Conservation (phyloP, 2,113 vertebrate genomes). For the Puntigrus tetrazona region DNA sequence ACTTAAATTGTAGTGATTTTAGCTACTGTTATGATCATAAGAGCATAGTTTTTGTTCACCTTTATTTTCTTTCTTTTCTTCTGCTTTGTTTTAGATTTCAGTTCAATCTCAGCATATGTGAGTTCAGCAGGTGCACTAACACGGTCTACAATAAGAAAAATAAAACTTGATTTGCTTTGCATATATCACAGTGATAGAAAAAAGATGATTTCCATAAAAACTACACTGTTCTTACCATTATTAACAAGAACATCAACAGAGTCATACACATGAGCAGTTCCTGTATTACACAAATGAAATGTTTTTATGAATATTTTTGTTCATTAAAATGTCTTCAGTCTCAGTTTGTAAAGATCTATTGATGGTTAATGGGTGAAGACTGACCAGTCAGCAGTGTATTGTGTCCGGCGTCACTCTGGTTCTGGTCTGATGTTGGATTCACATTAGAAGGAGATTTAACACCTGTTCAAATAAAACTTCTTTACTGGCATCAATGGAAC, state of each 20-base stretch:
- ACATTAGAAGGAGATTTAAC: background rate
- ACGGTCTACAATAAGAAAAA: background rate
- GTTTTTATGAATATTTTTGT: no score
- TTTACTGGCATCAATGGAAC: no score
- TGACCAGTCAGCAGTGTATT: background rate
- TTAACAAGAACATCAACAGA: background rate
- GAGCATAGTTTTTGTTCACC: background rate
- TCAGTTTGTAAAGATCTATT: no score
- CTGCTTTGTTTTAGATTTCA: background rate
- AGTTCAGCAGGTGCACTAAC: background rate
- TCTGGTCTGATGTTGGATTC: conserved; percentile 4
- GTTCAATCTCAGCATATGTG: background rate
- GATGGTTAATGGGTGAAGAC: background rate
- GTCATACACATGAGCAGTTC: background rate
- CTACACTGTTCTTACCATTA: background rate
- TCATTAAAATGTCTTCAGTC: no score
- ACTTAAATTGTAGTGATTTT: no score
- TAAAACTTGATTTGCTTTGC: background rate
- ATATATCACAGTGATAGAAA: background rate
- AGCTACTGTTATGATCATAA: background rate
- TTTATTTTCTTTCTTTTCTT: background rate
- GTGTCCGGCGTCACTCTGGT: background rate
- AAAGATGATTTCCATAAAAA: background rate
- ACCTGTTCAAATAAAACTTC: background rate
- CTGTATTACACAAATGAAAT: background rate